Conservation (phyloP, 1,140 invertebrate species). For the Penaeus vannamei region DNA sequence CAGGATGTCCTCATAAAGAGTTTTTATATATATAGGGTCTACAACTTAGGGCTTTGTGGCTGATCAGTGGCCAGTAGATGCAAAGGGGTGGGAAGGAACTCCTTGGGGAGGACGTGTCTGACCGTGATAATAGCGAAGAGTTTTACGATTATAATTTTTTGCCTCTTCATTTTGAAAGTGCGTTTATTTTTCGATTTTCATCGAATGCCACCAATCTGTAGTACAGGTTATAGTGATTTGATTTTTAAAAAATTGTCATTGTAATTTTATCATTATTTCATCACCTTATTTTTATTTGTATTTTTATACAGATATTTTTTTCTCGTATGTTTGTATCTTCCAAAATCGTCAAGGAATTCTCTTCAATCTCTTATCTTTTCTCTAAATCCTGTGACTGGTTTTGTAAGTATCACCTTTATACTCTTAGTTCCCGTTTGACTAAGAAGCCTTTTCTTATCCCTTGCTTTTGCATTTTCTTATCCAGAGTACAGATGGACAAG, state of each 20-base stretch:
- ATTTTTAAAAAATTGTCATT: neutral
- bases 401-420: slow-evolving; percentile 7
- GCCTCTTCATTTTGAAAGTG: neutral
- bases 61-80: too few relatives aligned
- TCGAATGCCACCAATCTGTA: slow-evolving; percentile 23
- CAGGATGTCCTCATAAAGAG: too few relatives aligned
- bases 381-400: neutral
- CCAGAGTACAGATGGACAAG: slow-evolving; percentile 51
- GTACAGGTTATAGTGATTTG: neutral
- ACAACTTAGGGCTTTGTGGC: too few relatives aligned
- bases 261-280: too few relatives aligned
- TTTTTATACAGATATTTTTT: too few relatives aligned
- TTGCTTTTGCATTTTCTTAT: slow-evolving; percentile 46
- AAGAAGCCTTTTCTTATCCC: slow-evolving; percentile 17
- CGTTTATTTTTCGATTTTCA: neutral
- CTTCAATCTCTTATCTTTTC: neutral
- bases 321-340: too few relatives aligned
- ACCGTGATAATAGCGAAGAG: too few relatives aligned
- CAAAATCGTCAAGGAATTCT: too few relatives aligned
- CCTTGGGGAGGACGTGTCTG: too few relatives aligned
- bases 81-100: slow-evolving; percentile 1
- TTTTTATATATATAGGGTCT: too few relatives aligned
- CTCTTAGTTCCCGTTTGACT: slow-evolving; percentile 1
- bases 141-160: too few relatives aligned
- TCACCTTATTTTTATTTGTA: too few relatives aligned